Evolutionary conservation across 2,113 vertebrate species (phyloP), one percentile per base, ranked within the genome.

Genomic region (Salvator merianae): DNA sequence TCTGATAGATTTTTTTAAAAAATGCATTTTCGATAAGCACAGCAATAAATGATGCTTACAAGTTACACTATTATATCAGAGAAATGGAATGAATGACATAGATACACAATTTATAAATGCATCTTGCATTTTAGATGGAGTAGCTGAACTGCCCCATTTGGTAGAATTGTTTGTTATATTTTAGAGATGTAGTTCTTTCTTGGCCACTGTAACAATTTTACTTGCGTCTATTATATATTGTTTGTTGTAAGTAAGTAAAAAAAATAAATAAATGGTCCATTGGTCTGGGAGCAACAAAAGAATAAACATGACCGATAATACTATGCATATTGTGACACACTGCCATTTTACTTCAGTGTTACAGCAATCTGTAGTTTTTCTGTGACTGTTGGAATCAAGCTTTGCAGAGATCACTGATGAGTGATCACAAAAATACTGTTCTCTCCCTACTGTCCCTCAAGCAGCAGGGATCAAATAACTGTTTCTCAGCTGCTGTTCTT

Each of bases 241-340:
- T 59, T 59, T 59, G 20, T 59, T 59, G 18, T 59, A 20, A 59
- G 20, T 2, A n/a, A n/a, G n/a, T n/a, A n/a, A n/a, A n/a, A n/a
- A n/a, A n/a, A n/a, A n/a, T n/a, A n/a, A n/a, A n/a, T n/a, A n/a
- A n/a, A n/a, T n/a, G 81, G 84, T 84, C 82, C 87, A 94, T 77
- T 63, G 86, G 88, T 90, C 92, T 96, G 93, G 90, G 95, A 95
- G 82, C 84, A 91, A 95, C 93, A 94, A 91, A 91, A 92, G 72
- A 84, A 86, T 84, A 76, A 66, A 86, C 88, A 84, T 79, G 43
- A 55, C 85, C 88, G 92, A 85, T 84, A 85, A 75, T 89, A 89
- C 81, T 86, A 86, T 78, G 88, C 84, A 85, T 91, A 93, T 85
- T 89, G 87, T 84, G 65, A 88, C 82, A 32, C 85, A 89, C 86